phyloP scores from a whole-genome alignment of 2,113 vertebrate species.

The Phycodurus eques region DNA sequence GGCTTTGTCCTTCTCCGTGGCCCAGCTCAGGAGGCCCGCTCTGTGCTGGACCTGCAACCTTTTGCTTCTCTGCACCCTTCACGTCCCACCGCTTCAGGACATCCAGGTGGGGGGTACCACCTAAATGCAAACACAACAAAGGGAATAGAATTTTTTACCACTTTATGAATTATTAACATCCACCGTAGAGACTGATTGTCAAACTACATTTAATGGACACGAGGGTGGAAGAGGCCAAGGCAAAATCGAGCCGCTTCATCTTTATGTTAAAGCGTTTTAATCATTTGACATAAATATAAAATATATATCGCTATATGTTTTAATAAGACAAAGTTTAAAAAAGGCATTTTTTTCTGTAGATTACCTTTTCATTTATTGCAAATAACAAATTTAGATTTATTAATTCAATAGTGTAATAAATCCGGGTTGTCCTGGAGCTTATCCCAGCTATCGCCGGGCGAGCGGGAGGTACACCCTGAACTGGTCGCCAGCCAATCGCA shows the following conservation, averaged over 20 bases:
- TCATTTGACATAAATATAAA: too few relatives aligned
- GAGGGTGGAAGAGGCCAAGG: constrained; percentile 35
- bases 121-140: not conserved
- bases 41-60: constrained; percentile 84
- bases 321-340: too few relatives aligned
- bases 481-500: too few relatives aligned
- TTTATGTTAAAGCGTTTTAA: too few relatives aligned
- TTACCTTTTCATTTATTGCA: too few relatives aligned
- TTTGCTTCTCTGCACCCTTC: constrained; percentile 81
- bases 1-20: constrained; percentile 80
- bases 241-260: not conserved
- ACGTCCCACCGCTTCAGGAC: constrained; percentile 80
- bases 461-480: too few relatives aligned
- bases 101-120: constrained; percentile 75
- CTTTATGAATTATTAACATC: not conserved
- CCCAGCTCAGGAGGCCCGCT: constrained; percentile 76
- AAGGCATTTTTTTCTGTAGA: too few relatives aligned
- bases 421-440: too few relatives aligned
- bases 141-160: not conserved
- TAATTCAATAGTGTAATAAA: too few relatives aligned
- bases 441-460: too few relatives aligned
- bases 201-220: constrained; percentile 26
- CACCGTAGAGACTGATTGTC: not conserved
- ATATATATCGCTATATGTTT: too few relatives aligned
- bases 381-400: too few relatives aligned